Evolutionary conservation across 2,888 invertebrate species (phyloP).

Genomic region (Tipula confusa): DNA sequence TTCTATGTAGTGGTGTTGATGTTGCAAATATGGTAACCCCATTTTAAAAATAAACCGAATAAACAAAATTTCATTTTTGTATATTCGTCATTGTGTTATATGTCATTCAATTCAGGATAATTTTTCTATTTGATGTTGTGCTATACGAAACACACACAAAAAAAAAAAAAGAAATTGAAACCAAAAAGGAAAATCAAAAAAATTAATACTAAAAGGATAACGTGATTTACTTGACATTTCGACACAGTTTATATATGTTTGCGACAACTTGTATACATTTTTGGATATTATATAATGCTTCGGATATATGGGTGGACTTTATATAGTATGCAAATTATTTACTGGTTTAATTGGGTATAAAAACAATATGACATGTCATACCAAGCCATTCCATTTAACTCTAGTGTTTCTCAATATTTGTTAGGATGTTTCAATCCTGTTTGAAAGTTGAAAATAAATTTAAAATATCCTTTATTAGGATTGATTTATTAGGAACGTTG

Average conservation of each 20-base stretch:
- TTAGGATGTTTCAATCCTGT: no score
- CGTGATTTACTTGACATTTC: constrained; percentile 48
- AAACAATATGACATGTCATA: no score
- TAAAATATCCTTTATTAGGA: no score
- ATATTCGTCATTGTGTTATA: no score
- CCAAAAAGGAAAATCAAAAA: constrained; percentile 39
- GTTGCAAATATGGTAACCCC: neutral
- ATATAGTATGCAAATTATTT: no score
- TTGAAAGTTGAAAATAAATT: no score
- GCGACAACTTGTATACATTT: constrained; percentile 35
- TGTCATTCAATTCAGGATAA: constrained; percentile 25
- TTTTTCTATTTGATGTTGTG: neutral
- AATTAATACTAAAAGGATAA: constrained; percentile 38
- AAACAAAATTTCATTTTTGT: neutral
- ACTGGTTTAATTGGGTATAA: no score
- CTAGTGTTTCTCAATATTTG: no score
- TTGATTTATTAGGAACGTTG: no score
- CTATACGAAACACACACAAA: neutral
- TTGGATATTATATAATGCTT: no score
- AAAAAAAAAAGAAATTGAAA: constrained; percentile 31
- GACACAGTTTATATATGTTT: constrained; percentile 43
- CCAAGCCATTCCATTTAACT: no score
- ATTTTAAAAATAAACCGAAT: neutral
- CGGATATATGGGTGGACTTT: no score
- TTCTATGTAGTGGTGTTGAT: neutral